phyloP scores from a whole-genome alignment of 2,797 vertebrate genomes.

The Catamblyrhynchus diadema region DNA sequence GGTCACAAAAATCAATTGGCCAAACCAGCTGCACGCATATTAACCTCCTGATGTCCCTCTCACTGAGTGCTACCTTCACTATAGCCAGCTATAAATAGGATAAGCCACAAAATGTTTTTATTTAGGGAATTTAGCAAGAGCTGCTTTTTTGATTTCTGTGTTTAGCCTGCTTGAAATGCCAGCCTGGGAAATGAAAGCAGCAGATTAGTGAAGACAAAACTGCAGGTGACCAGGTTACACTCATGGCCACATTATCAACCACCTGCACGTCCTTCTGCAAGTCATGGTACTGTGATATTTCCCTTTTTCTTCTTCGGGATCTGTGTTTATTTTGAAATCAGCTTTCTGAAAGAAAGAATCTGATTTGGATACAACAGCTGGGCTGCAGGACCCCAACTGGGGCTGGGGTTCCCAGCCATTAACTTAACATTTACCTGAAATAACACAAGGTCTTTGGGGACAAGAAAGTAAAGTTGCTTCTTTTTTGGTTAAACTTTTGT shows the following conservation, averaged over 20 bases:
- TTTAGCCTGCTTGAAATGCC: neutral
- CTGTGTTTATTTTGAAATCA: neutral
- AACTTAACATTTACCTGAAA: neutral
- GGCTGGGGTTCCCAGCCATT: neutral
- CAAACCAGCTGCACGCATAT: slow-evolving; percentile 44
- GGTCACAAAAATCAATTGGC: slow-evolving; percentile 62
- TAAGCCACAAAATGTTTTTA: neutral
- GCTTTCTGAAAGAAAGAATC: neutral
- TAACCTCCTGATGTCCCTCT: slow-evolving; percentile 36
- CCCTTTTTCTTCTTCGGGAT: neutral
- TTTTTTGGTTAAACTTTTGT: neutral
- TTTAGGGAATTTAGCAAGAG: neutral
- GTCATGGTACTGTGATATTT: neutral
- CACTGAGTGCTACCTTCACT: neutral
- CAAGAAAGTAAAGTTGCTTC: neutral
- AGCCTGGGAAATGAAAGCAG: neutral
- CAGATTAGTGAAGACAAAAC: neutral
- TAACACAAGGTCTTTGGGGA: neutral
- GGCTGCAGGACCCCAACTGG: neutral
- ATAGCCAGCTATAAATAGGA: slow-evolving; percentile 29
- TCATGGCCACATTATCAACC: neutral
- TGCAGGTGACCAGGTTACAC: neutral
- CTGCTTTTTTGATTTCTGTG: neutral
- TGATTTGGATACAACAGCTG: neutral
- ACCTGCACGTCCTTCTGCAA: neutral